Conservation (phyloP, 2,113 vertebrate genomes). For the Brachyhypopomus occidentalis region DNA sequence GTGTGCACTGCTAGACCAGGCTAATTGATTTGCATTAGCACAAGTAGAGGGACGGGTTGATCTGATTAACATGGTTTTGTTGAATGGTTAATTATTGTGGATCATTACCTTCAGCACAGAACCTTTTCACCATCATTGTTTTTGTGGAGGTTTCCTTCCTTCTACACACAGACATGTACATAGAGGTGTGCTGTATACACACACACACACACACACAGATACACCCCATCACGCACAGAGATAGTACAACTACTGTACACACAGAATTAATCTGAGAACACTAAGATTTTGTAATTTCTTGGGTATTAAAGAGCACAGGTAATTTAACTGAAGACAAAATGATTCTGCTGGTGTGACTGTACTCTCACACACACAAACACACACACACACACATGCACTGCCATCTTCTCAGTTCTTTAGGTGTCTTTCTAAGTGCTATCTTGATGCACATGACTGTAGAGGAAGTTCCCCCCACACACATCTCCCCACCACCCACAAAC, state of each 20-base stretch:
- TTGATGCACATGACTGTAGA: neutral
- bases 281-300: too few species aligned
- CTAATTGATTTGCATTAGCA: conserved; percentile 16
- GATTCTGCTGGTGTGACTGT: too few species aligned
- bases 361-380: too few species aligned
- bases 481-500: neutral
- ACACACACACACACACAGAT: too few species aligned
- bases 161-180: too few species aligned
- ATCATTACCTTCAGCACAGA: neutral
- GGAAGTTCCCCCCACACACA: neutral
- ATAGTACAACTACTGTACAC: neutral
- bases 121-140: neutral
- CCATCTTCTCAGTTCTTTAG: neutral
- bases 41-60: neutral
- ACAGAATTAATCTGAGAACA: too few species aligned
- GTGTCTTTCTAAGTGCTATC: neutral
- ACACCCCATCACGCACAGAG: neutral
- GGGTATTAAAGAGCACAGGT: too few species aligned
- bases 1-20: neutral
- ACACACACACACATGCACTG: neutral
- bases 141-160: neutral
- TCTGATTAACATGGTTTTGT: conserved; percentile 2
- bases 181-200: too few species aligned
- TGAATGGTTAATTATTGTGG: conserved; percentile 20
- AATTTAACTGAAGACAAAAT: too few species aligned